Evolutionary conservation across 2,113 vertebrate genomes (phyloP), one percentile per base, ranked within the genome.

Genomic region (Grantiella picta): DNA sequence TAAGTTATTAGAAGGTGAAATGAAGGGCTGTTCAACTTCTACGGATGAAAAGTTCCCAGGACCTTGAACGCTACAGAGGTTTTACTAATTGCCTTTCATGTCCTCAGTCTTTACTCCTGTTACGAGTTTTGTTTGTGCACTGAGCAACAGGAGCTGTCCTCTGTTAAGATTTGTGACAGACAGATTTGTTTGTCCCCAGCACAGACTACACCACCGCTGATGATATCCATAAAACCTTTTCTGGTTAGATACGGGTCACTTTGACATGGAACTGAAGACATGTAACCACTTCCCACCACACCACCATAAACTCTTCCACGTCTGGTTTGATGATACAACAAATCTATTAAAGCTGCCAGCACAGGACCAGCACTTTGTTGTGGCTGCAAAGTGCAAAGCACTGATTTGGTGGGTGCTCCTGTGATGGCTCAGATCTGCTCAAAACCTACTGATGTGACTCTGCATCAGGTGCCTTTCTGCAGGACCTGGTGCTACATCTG

Each of bases 1-100:
- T 79, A 92, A 95, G 91, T 91, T 96, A 90, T 86, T 85, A 75
- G 89, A 92, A 94, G 86, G 96, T 91, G 91, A 96, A 85, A 73
- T 65, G 64, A 92, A 95, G 71, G 71, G 42, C 53, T 81, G 28
- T 82, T 94, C 69, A 54, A 86, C 61, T 89, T 92, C 38, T 49
- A 20, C 0, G 3, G 54, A 63, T 75, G 19, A 85, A 49, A 93
- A 91, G 65, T 90, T 95, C 57, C 23, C 54, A 89, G 84, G 65
- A 56, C 52, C 63, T 78, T 81, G 87, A 94, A 78, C 19, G 21
- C 31, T 90, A 35, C 53, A 76, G 25, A 69, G 11, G 4, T 88
- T 96, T 86, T 73, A 71, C 33, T 59, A 65, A 49, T 89, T 87
- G 61, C 49, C 47, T 86, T 83, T 88, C 59, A 15, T 82, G n/a